Base-by-base conservation (phyloP, 2,888 invertebrate species). In the Liodrosophila aerea region DNA sequence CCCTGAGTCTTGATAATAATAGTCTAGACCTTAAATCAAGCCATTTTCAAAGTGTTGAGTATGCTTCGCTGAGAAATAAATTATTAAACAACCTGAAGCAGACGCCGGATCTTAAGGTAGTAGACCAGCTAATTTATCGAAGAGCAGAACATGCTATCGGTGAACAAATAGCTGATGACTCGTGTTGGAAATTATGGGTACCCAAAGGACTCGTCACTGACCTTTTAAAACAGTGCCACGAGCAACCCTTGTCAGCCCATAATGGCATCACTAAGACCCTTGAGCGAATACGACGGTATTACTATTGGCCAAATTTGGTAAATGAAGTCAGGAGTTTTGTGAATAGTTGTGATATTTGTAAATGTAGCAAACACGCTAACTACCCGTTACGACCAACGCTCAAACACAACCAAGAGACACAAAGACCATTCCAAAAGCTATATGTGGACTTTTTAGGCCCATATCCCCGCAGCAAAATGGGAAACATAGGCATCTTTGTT, bases 401-500 rank as follows among this genome's bases (percentile, higher is more conserved):
- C 16, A 9, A 22, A 2, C n/a, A 31, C 39, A 7, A 8, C 16
- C 4, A 7, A 37, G 4, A 2, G 4, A 2, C 5, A 22, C 22
- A 22, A 5, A 2, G 22, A 4, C 5, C 5, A 1, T 49, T 49
- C 4, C 39, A 31, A 12, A 49, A 39, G 29, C 7, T 31, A 2
- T 31, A 7, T 18, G 18, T 49, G 4, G 49, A 39, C n/a, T 40
- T 16, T 12, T 7, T 52, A 1, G 52, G 34, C 11, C 30, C 41
- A 0, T 50, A 41, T 33, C 15, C 33, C 0, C 39, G 37, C 3
- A 11, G 39, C n/a, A 8, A 1, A 1, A 12, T 9, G 5, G 33
- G 45, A 1, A 33, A 45, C 18, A 45, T 45, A n/a, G 36, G 58
- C 45, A 34, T 59, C 37, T 46, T 34, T 41, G n/a, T 64, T 5